Conservation (phyloP, 1,140 invertebrate species). For the Drosophila ogumai region DNA sequence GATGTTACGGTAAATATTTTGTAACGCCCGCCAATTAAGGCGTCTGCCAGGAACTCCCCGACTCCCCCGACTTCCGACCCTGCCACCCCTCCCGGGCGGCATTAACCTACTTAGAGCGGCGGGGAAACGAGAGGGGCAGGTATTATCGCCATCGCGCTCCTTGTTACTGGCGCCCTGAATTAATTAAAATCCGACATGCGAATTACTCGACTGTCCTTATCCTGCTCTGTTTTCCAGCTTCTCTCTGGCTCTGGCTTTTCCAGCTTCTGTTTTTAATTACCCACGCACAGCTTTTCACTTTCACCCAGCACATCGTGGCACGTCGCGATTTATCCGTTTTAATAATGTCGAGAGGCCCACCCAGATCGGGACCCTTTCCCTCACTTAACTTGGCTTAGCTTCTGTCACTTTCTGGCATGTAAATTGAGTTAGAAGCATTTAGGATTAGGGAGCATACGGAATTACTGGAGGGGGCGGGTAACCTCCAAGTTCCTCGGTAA, state of each 20-base stretch:
- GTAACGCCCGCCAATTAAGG: constrained; percentile 78
- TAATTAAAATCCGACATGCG: constrained; percentile 82
- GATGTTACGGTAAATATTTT: constrained; percentile 78
- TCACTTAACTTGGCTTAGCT: constrained; percentile 21
- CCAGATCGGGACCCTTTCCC: constrained; percentile 1
- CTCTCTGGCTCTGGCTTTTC: constrained; percentile 11
- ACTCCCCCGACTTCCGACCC: neutral
- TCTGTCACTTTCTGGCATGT: constrained; percentile 41
- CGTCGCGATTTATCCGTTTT: constrained; percentile 80
- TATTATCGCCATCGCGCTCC: constrained; percentile 13
- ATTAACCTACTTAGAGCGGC: constrained; percentile 71
- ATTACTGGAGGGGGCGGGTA: neutral
- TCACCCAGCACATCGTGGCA: constrained; percentile 67
- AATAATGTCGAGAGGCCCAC: constrained; percentile 58
- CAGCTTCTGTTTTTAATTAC: constrained; percentile 67
- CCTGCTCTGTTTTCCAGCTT: constrained; percentile 33
- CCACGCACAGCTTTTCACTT: constrained; percentile 82
- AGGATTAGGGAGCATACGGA: constrained; percentile 64
- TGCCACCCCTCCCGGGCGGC: constrained; percentile 18
- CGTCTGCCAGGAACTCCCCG: constrained; percentile 32
- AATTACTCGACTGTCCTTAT: constrained; percentile 63
- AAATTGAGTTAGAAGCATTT: constrained; percentile 72
- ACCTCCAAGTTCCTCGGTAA: constrained; percentile 20
- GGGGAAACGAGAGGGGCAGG: constrained; percentile 31
- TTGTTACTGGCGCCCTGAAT: constrained; percentile 61